Conservation (phyloP, 2,797 vertebrate genomes). For the Phoxinus dragarum region DNA sequence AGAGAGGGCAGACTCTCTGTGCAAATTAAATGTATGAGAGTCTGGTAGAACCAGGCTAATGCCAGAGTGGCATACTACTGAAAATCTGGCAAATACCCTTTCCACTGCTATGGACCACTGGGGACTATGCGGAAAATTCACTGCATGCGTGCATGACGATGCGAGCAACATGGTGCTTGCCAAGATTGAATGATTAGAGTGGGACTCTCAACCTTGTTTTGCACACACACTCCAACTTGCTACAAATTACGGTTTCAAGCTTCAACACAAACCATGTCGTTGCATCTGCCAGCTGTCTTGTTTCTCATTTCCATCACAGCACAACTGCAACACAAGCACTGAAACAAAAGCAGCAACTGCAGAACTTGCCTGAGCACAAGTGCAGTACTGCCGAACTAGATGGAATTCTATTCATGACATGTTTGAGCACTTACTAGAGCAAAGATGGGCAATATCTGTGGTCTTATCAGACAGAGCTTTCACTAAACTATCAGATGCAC, state of each 20-base stretch:
- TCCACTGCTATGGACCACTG: background rate
- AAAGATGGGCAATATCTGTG: background rate
- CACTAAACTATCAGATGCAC: background rate
- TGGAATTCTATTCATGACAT: background rate
- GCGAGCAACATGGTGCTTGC: background rate
- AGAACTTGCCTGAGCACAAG: background rate
- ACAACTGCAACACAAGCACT: background rate
- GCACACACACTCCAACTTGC: background rate
- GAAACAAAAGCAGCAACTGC: background rate
- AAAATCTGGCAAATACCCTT: background rate
- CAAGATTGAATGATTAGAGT: background rate
- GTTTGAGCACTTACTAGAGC: background rate
- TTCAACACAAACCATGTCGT: background rate
- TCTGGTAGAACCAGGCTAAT: background rate
- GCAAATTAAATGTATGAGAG: too few species aligned
- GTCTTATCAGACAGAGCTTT: background rate
- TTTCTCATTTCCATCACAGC: background rate
- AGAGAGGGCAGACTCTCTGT: too few species aligned
- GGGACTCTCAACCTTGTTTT: background rate
- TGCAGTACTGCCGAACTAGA: background rate
- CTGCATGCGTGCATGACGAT: background rate
- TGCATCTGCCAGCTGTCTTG: background rate
- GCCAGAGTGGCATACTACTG: background rate
- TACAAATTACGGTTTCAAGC: background rate
- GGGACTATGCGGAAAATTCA: background rate